These are phyloP conservation scores for Hydrocynus forskahlii DNA, from an alignment of 2,797 vertebrate species.

Conservation along the genomic window DNA sequence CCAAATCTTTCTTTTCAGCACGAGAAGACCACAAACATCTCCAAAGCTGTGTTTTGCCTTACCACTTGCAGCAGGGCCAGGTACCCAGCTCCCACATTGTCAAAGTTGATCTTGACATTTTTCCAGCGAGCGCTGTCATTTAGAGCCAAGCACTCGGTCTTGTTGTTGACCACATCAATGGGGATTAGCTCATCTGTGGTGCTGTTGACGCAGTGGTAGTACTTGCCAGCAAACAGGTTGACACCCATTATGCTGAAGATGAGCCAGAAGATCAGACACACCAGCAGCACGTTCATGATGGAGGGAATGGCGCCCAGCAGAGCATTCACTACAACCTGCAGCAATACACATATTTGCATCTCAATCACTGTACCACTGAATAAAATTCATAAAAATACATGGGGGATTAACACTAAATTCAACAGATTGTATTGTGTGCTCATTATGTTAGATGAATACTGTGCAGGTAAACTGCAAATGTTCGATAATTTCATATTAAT, in stretches of 20 bases:
- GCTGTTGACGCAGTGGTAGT: conserved; percentile 92
- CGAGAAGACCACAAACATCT: not conserved
- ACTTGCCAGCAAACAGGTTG: conserved; percentile 97
- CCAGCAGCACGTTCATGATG: conserved; percentile 98
- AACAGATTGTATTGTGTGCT: not conserved
- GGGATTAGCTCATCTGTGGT: conserved; percentile 79
- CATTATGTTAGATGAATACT: conserved; percentile 16
- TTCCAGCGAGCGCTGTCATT: conserved; percentile 89
- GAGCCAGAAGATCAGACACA: conserved; percentile 99
- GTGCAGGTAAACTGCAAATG: not conserved
- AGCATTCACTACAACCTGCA: conserved; percentile 96
- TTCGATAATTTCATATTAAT: not conserved
- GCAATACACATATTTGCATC: conserved; percentile 23
- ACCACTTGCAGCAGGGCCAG: conserved; percentile 97
- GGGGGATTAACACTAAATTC: not conserved
- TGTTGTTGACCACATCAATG: conserved; percentile 84
- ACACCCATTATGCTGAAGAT: conserved; percentile 99
- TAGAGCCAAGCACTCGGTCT: conserved; percentile 80
- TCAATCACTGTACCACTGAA: not conserved
- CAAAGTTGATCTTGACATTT: conserved; percentile 98
- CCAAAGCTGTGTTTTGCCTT: conserved; percentile 63
- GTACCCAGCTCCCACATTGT: conserved; percentile 96
- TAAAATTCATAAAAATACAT: not conserved
- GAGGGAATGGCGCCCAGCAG: conserved; percentile 97
- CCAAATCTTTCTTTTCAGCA: not conserved